These are phyloP conservation scores for Oryzias woworae DNA, from an alignment of 2,113 vertebrate species.

Conservation along the genomic window DNA sequence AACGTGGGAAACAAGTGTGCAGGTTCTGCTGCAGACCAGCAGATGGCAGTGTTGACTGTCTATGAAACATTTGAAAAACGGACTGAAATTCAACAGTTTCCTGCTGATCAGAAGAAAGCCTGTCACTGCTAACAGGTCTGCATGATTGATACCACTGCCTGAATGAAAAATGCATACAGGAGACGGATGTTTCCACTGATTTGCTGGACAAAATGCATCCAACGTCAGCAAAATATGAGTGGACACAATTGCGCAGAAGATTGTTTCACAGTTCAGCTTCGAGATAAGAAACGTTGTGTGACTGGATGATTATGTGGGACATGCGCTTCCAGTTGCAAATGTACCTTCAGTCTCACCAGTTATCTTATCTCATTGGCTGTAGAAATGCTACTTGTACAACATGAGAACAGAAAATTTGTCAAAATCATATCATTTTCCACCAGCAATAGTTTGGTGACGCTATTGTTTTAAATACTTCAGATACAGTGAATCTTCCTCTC, in stretches of 20 bases:
- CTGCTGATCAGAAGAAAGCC: slow-evolving; percentile 20
- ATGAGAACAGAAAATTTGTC: too few relatives aligned
- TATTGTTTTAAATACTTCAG: too few relatives aligned
- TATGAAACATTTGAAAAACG: slow-evolving; percentile 2
- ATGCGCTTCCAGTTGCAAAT: neutral
- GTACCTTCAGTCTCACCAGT: neutral
- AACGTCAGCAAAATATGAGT: neutral
- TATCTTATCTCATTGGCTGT: neutral
- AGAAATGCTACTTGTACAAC: neutral
- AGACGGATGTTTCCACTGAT: slow-evolving; percentile 19
- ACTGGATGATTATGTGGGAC: neutral
- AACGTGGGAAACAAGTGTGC: too few relatives aligned
- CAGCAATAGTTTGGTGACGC: too few relatives aligned
- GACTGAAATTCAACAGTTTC: slow-evolving; percentile 36
- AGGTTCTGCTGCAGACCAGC: slow-evolving; percentile 32
- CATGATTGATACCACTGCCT: slow-evolving; percentile 41
- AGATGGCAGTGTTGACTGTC: slow-evolving; percentile 71
- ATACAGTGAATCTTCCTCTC: too few relatives aligned
- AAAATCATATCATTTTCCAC: too few relatives aligned
- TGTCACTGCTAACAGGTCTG: slow-evolving; percentile 34
- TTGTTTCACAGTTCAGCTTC: slow-evolving; percentile 26
- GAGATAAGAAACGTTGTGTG: slow-evolving; percentile 20
- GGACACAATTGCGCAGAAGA: slow-evolving; percentile 7
- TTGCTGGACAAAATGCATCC: slow-evolving; percentile 1
- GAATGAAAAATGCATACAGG: slow-evolving; percentile 33